Conservation (phyloP, 2,888 invertebrate genomes). For the Azorinus chamasolen region DNA sequence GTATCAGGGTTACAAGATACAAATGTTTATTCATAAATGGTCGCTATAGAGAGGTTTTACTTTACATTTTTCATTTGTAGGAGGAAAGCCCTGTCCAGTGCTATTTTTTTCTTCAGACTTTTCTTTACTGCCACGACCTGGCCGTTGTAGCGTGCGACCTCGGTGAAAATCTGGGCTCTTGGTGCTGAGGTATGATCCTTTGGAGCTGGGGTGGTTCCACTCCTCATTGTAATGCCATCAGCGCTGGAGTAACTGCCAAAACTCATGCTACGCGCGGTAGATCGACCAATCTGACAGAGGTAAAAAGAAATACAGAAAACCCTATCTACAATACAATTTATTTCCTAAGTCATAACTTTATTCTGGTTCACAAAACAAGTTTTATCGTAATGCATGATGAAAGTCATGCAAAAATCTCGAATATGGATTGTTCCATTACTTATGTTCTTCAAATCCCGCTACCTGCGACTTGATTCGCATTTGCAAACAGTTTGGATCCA, state of each 20-base stretch:
- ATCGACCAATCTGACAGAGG: slow-evolving; percentile 7
- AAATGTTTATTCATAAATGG: not conserved
- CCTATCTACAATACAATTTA: too few relatives aligned
- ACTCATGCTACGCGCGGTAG: slow-evolving; percentile 38
- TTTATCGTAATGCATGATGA: too few relatives aligned
- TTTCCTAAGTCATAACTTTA: too few relatives aligned
- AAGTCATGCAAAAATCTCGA: too few relatives aligned
- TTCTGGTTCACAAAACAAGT: too few relatives aligned
- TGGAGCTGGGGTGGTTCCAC: slow-evolving; percentile 33
- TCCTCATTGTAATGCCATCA: slow-evolving; percentile 39
- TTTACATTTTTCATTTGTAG: slow-evolving; percentile 79
- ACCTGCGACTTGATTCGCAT: too few relatives aligned
- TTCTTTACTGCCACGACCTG: slow-evolving; percentile 77
- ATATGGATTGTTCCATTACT: too few relatives aligned
- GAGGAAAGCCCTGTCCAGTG: slow-evolving; percentile 73
- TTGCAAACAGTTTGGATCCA: too few relatives aligned
- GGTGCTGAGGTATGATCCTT: slow-evolving; percentile 11
- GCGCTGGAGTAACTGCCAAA: slow-evolving; percentile 11
- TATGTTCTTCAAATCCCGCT: too few relatives aligned
- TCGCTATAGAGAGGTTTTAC: too few relatives aligned
- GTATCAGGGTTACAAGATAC: not conserved
- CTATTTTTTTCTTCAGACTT: slow-evolving; percentile 73
- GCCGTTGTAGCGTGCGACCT: slow-evolving; percentile 74
- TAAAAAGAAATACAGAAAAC: not conserved
- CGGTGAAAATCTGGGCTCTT: slow-evolving; percentile 58